Percentiles rank a stretch among this genome's conserved stretches.
These are phyloP conservation scores for Metopolophium dirhodum DNA, from an alignment of 1,140 invertebrate species.

Conservation along the genomic window DNA sequence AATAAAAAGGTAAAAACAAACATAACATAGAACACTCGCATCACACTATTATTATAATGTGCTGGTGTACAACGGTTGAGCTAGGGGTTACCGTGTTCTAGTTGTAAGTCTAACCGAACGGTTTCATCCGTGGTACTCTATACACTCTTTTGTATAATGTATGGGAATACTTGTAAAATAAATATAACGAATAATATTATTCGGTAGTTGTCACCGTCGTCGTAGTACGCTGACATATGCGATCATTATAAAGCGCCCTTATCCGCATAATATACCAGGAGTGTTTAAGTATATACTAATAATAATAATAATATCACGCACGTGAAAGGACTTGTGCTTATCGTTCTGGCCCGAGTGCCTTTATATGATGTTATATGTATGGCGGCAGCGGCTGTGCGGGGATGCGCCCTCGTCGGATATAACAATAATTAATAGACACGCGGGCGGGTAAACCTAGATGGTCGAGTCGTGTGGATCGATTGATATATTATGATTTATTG, in stretches of 20 bases:
- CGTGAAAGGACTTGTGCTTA: neutral
- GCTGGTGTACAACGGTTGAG: too few relatives aligned
- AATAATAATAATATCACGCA: neutral
- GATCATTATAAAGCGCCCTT: neutral
- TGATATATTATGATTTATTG: neutral
- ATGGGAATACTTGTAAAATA: neutral
- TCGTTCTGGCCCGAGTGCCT: neutral
- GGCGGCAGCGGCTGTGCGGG: neutral
- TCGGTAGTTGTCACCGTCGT: neutral
- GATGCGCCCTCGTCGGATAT: neutral
- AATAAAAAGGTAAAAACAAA: constrained; percentile 13
- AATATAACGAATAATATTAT: neutral
- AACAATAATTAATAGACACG: neutral
- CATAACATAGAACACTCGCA: neutral
- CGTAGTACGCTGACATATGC: neutral
- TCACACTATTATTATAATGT: neutral
- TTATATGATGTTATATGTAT: neutral
- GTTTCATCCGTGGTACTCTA: neutral
- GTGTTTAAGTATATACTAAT: neutral
- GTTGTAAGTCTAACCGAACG: neutral
- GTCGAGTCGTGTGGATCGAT: neutral
- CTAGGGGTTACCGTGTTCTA: neutral
- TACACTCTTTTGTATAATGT: neutral
- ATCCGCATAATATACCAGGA: neutral
- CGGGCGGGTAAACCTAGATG: neutral